Evolutionary conservation across 2,113 vertebrate species (phyloP).

Genomic region (Speoplatyrhinus poulsoni): DNA sequence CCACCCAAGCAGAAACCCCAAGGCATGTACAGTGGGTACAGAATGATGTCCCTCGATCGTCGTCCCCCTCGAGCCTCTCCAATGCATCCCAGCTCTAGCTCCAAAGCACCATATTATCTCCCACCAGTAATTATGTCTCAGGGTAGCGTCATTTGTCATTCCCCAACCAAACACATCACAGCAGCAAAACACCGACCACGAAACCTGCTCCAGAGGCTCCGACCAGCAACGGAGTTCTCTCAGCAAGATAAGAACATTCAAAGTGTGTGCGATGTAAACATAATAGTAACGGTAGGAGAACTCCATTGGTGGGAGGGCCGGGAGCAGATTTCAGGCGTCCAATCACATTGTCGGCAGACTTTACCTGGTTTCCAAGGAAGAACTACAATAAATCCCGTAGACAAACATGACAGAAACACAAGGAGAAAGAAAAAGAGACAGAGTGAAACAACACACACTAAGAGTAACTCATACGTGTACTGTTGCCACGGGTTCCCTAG

Average conservation of each 20-base stretch:
- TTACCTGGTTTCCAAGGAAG: constrained; percentile 99
- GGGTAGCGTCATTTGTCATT: constrained; percentile 54
- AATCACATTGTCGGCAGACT: constrained; percentile 71
- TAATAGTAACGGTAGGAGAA: not conserved
- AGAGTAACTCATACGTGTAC: not conserved
- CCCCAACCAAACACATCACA: constrained; percentile 58
- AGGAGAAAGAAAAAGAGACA: constrained; percentile 38
- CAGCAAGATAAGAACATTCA: not conserved
- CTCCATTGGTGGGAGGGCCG: constrained; percentile 28
- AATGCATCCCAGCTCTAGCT: constrained; percentile 43
- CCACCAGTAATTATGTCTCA: constrained; percentile 50
- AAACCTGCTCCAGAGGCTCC: constrained; percentile 63
- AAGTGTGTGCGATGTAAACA: not conserved
- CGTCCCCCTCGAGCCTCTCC: constrained; percentile 26
- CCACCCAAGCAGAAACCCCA: constrained; percentile 44
- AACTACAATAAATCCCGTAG: constrained; percentile 87
- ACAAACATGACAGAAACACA: constrained; percentile 75
- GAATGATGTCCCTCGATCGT: not conserved
- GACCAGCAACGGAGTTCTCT: constrained; percentile 35
- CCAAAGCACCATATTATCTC: constrained; percentile 37
- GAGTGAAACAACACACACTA: not conserved
- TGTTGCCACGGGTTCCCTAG: too few species aligned
- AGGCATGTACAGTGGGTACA: not conserved
- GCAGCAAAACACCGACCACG: constrained; percentile 45
- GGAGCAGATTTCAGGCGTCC: constrained; percentile 65